Base-by-base conservation (phyloP, 2,797 vertebrate genomes). In the Rhabdophis nuchalis region DNA sequence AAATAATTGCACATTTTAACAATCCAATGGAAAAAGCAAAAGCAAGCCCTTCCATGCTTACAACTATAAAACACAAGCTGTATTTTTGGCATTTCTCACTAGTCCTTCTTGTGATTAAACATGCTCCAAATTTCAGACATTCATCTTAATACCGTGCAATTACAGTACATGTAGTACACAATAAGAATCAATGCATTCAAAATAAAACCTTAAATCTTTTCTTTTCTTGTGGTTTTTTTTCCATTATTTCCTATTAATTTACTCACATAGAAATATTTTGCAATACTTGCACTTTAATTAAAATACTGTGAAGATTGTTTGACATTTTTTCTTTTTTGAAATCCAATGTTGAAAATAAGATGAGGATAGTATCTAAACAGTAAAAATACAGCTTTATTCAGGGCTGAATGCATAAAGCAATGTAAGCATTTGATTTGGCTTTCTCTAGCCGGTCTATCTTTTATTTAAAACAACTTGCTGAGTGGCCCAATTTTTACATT, bases 401-500 rank as follows among this genome's bases (percentile, higher is more conserved):
- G 54, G n/a, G 36, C 9, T 36, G 61, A 25, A 52, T 14, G 56
- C 52, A 36, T 53, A 68, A 46, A 54, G 11, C 36, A 87, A 89
- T 16, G 25, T 41, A 57, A 90, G n/a, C 41, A 89, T 90, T 92
- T 91, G n/a, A 25, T 14, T 32, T 77, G 20, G 36, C 5, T 61
- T 90, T 57, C 14, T 46, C 25, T 32, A 14, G 53, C 13, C 57
- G 5, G 25, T 14, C 7, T 36, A 27, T 90, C 23, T 86, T 86
- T 64, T 54, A 90, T 86, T 87, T 68, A 87, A 90, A 87, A 29
- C 16, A 18, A 54, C 32, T 85, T 18, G 32, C 86, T 32, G 46
- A 91, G 32, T 60, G 41, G 54, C 53, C 41, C 27, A 12, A 72
- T 61, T 88, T 90, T 87, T 92, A 72, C 87, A 85, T 93, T 87